Evolutionary conservation across 2,113 vertebrate genomes (phyloP).

Genomic region (Damaliscus lunatus): DNA sequence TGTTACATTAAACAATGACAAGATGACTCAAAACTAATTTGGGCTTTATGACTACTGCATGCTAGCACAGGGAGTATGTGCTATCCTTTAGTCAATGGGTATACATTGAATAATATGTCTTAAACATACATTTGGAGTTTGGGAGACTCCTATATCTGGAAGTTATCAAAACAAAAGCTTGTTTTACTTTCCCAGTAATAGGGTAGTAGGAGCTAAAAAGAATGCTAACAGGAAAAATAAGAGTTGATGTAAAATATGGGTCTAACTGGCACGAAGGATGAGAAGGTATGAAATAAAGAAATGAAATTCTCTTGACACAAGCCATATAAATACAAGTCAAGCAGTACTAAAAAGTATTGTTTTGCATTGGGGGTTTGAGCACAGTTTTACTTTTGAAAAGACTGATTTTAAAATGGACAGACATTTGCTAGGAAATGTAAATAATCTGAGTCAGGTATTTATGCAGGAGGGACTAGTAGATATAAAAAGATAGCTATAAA

Average conservation of each 20-base stretch:
- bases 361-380: not conserved
- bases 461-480: not conserved
- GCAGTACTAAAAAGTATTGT: not conserved
- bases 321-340: not conserved
- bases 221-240: not conserved
- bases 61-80: not conserved
- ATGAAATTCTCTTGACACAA: not conserved
- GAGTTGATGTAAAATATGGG: not conserved
- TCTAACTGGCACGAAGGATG: not conserved
- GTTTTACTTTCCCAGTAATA: not conserved
- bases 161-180: not conserved
- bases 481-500: not conserved
- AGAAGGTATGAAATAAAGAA: not conserved
- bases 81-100: not conserved
- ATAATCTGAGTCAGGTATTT: not conserved
- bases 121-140: not conserved
- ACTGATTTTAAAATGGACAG: not conserved
- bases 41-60: not conserved
- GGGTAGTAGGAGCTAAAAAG: not conserved
- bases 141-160: not conserved
- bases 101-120: not conserved
- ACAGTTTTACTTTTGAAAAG: not conserved
- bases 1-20: not conserved
- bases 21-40: not conserved
- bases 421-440: not conserved